Evolutionary conservation across 2,888 invertebrate species (phyloP).

Genomic region (Neelides folsomi): DNA sequence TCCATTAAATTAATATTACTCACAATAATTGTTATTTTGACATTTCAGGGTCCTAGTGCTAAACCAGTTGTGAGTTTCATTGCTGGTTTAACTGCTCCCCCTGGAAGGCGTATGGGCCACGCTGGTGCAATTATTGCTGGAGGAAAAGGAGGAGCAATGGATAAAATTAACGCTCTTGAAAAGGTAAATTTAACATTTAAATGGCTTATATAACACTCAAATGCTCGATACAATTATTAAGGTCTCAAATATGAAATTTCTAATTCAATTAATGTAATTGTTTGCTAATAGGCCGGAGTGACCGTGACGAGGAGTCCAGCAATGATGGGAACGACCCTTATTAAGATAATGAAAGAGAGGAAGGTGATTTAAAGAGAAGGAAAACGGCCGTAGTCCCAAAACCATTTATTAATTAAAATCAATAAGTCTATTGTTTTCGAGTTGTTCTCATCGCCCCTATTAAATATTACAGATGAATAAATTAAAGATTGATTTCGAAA

Average conservation of each 20-base stretch:
- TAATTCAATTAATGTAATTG: background rate
- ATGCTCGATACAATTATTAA: too few species aligned
- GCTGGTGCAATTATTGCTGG: conserved; percentile 99
- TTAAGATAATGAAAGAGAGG: conserved; percentile 61
- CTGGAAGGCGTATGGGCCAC: conserved; percentile 96
- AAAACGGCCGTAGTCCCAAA: background rate
- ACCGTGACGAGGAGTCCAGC: conserved; percentile 91
- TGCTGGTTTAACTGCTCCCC: conserved; percentile 95
- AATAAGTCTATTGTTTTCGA: background rate
- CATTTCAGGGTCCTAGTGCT: conserved; percentile 50
- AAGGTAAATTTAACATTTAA: conserved; percentile 22
- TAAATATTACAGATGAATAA: too few species aligned
- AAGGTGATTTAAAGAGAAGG: conserved; percentile 17
- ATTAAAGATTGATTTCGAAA: too few species aligned
- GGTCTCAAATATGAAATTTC: background rate
- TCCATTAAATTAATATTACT: background rate
- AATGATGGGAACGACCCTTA: conserved; percentile 80
- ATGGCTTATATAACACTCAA: too few species aligned
- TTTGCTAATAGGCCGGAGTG: conserved; percentile 59
- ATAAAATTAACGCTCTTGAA: conserved; percentile 83
- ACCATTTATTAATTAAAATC: background rate
- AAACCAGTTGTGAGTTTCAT: conserved; percentile 99
- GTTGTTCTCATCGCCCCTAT: too few species aligned
- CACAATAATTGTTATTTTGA: background rate
- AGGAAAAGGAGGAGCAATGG: conserved; percentile 94